Evolutionary conservation across 2,113 vertebrate genomes (phyloP), one percentile per base, ranked within the genome.

Genomic region (Xiphophorus hellerii): DNA sequence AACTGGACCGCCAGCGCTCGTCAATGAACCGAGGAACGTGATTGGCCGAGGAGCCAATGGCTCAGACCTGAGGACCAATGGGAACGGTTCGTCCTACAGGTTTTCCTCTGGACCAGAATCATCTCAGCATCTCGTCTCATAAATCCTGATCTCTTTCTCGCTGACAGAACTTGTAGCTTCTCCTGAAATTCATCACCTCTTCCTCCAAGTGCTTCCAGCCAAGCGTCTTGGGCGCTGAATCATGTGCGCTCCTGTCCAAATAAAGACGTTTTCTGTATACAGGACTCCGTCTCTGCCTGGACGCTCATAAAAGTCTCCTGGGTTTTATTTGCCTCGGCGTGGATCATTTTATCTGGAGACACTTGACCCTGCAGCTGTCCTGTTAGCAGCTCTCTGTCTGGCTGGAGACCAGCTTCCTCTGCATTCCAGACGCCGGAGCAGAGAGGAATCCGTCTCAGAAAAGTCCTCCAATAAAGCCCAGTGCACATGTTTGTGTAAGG

Each of bases 301-400:
- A 20, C 3, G 8, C 14, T 33, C 29, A 25, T 69, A 33, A 69
- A 54, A 25, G 29, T 28, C 48, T 69, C 66, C 44, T 71, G 51
- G 14, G 13, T 48, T 69, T 68, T 28, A 68, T 42, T 71, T 30
- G 58, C 28, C 62, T 66, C 28, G 17, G 22, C 27, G 0, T 22
- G 27, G 25, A 51, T 51, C 71, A 11, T 61, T 69, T 37, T 28
- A 70, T 71, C 63, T 12, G 69, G 78, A 74, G 69, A 54, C 80
- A 54, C 86, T 76, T 76, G 78, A 82, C 83, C 76, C 73, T 2
- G 63, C 76, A 72, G 82, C 86, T 77, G 85, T 81, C 85, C 82
- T 8, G 73, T 73, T 70, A 80, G 70, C 65, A 22, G 69, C 71
- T 48, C 71, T 33, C 42, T 0, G 75, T 51, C 80, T 20, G 68